Evolutionary conservation across 92 coral and sea anemone species (phyloP), one percentile per base, ranked within the genome.

Genomic region (Micromussa lordhowensis): DNA sequence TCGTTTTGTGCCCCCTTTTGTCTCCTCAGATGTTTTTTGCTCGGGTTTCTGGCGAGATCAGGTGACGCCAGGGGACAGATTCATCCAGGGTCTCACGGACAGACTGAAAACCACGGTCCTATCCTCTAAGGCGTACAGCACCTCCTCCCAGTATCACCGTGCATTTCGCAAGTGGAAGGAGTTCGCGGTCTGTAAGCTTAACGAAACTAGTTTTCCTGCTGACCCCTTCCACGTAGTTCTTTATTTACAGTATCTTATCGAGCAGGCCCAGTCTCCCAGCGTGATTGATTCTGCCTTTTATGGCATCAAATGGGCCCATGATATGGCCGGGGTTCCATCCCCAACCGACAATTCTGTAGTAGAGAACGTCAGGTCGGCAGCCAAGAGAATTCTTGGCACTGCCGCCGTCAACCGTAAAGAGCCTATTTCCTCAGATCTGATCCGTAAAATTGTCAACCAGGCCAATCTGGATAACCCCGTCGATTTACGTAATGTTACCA

Each of bases 321-420:
- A 71, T 71, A 48, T 91, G 70, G 81, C 88, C 22, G 91, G 93
- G 61, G 84, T 82, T n/a, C 91, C 85, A 61, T 81, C 63, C 66
- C 89, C 91, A 24, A 76, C 91, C 3, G 80, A 53, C 24, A 88
- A 78, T 70, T 30, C 84, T 9, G 76, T 89, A 19, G 81, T 85
- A 28, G 70, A 51, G 29, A 40, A 31, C 63, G 85, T 90, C 17
- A 76, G 84, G 68, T 80, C 55, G 17, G 92, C 85, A 30, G 22
- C 85, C 75, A 90, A 68, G 71, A 77, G 82, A 84, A 48, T 78
- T 31, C 85, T 79, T 35, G 89, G 93, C 58, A 85, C 90, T 26
- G 69, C 80, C 5, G 32, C 74, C 34, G 78, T 51, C 69, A 90
- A 79, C 79, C 77, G 90, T 48, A 90, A 90, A 63, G 82, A 90